Evolutionary conservation across 35 echinoderm and acorn worm genomes (phyloP), one percentile per base, ranked within the genome.

Genomic region (Ophiothrix spiculata): DNA sequence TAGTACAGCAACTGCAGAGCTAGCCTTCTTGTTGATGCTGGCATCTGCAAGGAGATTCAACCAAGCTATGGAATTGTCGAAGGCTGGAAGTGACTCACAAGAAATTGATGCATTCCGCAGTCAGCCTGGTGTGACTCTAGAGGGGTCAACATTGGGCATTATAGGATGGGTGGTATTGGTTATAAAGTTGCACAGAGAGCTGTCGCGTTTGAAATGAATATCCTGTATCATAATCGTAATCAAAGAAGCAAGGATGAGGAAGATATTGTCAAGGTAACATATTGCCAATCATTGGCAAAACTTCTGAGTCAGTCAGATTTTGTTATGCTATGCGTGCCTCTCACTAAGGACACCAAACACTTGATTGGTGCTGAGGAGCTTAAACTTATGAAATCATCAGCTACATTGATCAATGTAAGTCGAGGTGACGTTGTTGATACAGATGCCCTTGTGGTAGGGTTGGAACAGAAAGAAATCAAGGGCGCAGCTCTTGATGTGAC

Each of bases 101-200:
- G 42, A 49, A 49, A 49, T 49, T 49, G 42, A 10, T 6, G 19
- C 42, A 19, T 49, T 49, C 42, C 42, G 42, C 19, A 49, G 19
- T 49, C 6, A 49, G 6, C 0, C 56, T 23, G 91, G 91, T 33
- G 56, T 41, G 23, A 34, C 45, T 56, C 80, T 93, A 0, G 38
- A 32, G 37, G 91, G 91, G 23, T 45, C 91, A 40, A 89, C 86
- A 40, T 12, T 93, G 1, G 91, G 91, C 32, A 93, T 93, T 25
- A 39, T 93, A 4, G 91, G 91, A 89, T 93, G 86, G 91, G 91
- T 0, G 21, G 17, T 38, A 89, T 93, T 39, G 91, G 91, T 36
- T 85, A 74, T 56, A 23, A 46, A 19, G 78, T 93, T 56, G 91
- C 91, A 4, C 56, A 88, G 34, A 84, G 86, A 76, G 91, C 91